Evolutionary conservation across 2,113 vertebrate genomes (phyloP).

Genomic region (Marcusenius ussheri): DNA sequence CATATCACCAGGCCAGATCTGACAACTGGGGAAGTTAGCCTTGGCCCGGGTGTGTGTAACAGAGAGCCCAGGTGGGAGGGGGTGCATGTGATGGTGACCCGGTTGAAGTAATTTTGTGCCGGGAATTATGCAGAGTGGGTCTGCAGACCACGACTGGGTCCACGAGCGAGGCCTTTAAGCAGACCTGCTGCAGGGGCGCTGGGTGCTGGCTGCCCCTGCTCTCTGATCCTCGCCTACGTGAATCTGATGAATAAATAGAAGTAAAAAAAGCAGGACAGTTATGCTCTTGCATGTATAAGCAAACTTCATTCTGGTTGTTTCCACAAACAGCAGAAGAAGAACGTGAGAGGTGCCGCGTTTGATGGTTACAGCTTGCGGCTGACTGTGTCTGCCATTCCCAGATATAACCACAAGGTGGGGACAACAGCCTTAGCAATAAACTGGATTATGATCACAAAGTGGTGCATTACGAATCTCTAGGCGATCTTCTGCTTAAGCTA

Average conservation of each 20-base stretch:
- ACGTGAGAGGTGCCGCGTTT: background rate
- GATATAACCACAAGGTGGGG: background rate
- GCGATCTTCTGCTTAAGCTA: background rate
- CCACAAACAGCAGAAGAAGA: background rate
- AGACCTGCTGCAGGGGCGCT: background rate
- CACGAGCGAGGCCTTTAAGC: background rate
- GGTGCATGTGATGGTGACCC: background rate
- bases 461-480: background rate
- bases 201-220: background rate
- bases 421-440: background rate
- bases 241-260: background rate
- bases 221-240: background rate
- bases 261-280: background rate
- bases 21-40: no score
- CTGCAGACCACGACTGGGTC: background rate
- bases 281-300: background rate
- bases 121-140: background rate
- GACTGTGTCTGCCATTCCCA: background rate
- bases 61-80: background rate
- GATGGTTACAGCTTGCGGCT: background rate
- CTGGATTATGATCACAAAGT: background rate
- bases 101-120: background rate
- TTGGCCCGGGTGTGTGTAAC: background rate
- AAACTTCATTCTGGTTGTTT: background rate
- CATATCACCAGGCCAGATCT: no score